phyloP scores from a whole-genome alignment of 2,888 invertebrate genomes.

The Noctua janthina region DNA sequence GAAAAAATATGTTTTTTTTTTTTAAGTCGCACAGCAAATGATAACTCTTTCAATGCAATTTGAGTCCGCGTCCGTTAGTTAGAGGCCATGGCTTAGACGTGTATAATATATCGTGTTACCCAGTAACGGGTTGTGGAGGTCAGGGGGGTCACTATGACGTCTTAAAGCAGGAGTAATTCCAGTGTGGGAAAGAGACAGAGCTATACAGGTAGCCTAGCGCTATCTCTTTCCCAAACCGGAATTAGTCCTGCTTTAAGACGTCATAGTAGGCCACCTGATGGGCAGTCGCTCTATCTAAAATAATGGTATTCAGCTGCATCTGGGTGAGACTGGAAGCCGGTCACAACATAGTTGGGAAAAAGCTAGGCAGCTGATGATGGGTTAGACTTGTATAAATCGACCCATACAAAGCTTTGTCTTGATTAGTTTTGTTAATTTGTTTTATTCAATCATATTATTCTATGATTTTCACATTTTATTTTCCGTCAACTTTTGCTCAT shows the following conservation, averaged over 20 bases:
- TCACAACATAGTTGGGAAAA: background rate
- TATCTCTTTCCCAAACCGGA: too few species aligned
- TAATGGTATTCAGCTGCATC: background rate
- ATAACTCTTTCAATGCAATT: slow-evolving; percentile 1
- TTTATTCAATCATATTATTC: background rate
- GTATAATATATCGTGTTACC: background rate
- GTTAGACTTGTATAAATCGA: background rate
- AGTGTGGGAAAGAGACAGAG: too few species aligned
- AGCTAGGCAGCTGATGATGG: background rate
- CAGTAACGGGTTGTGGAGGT: background rate
- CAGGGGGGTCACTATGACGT: too few species aligned
- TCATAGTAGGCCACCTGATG: background rate
- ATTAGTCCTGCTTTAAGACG: too few species aligned
- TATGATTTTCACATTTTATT: background rate
- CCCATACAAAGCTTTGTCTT: background rate
- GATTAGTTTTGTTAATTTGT: background rate
- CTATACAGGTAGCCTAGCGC: too few species aligned
- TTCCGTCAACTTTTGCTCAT: background rate
- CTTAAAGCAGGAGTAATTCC: too few species aligned
- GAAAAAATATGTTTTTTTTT: slow-evolving; percentile 3
- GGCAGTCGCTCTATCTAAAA: background rate
- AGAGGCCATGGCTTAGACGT: slow-evolving; percentile 16
- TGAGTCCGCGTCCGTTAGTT: background rate
- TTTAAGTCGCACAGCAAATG: slow-evolving; percentile 21
- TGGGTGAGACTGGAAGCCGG: background rate